Evolutionary conservation across 30 jellyfish, hydroid and myxozoan species (phyloP), one percentile per base, ranked within the genome.

Genomic region (Haliclystus octoradiatus): DNA sequence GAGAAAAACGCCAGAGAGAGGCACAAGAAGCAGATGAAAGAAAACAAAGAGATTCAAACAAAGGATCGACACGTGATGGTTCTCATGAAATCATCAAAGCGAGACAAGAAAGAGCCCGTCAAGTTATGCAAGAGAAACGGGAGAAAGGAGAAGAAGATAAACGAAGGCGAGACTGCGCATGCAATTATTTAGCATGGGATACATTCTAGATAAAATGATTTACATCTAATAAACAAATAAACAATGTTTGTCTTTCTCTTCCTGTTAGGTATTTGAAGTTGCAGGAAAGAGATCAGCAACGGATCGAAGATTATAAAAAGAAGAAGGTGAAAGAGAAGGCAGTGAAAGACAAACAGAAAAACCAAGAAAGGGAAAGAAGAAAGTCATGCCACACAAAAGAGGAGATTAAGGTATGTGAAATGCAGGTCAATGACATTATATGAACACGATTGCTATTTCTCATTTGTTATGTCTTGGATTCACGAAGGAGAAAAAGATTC

Each of bases 191-290:
- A n/a, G n/a, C n/a, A n/a, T n/a, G n/a, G n/a, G n/a, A n/a, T n/a
- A n/a, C n/a, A n/a, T n/a, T n/a, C n/a, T n/a, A n/a, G n/a, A n/a
- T n/a, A n/a, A n/a, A n/a, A n/a, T 3, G 3, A 28, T 34, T 40
- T 1, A 23, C 28, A 19, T 27, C 28, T 5, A 2, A 22, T 19
- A 1, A 33, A 1, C 66, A 25, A 66, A 35, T 28, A 1, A 66
- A 9, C 22, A 7, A 22, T 4, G n/a, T 30, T 23, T 28, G 23
- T 33, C 32, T 24, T 28, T 66, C 2, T 49, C 31, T 40, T 25
- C 22, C n/a, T 22, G 46, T 1, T 53, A 84, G 95, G 65, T 57
- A 69, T 52, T 61, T 84, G 93, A 64, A 72, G 50, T 33, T 25
- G 30, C 28, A 61, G 72, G 93, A 72, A 40, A 82, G 64, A 22